These are phyloP conservation scores for Labroides dimidiatus DNA, from an alignment of 2,797 vertebrate genomes.

Conservation along the genomic window DNA sequence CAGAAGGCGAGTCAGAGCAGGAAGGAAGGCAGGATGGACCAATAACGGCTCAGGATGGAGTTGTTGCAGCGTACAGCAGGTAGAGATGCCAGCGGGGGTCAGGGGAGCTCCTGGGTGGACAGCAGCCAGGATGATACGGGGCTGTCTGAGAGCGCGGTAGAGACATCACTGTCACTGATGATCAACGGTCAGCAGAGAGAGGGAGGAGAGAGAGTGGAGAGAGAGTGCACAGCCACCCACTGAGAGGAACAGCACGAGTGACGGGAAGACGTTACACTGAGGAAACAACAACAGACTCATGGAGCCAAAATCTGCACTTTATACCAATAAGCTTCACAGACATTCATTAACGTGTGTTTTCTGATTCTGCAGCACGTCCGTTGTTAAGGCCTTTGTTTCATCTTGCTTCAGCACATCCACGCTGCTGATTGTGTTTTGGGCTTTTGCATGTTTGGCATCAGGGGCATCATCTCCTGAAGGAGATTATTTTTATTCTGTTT, in stretches of 20 bases:
- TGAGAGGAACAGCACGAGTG: no score
- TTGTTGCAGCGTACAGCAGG: constrained; percentile 64
- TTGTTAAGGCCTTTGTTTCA: no score
- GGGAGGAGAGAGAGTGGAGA: neutral
- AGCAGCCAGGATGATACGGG: constrained; percentile 33
- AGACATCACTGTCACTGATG: constrained; percentile 64
- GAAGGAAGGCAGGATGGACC: constrained; percentile 15
- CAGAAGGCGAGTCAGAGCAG: constrained; percentile 40
- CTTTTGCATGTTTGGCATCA: no score
- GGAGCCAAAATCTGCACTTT: neutral
- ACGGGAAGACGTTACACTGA: no score
- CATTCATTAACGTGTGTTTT: neutral
- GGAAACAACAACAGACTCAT: no score
- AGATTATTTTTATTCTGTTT: no score
- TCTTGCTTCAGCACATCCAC: no score
- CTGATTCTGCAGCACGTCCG: no score
- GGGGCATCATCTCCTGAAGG: no score
- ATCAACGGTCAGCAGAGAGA: constrained; percentile 29
- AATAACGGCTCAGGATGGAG: constrained; percentile 49
- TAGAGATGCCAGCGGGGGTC: constrained; percentile 43
- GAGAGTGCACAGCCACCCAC: no score
- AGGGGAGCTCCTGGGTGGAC: constrained; percentile 40
- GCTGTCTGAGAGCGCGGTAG: constrained; percentile 31
- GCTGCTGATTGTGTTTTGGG: no score
- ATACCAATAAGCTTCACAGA: no score